Base-by-base conservation (phyloP, 2,888 invertebrate genomes). In the Tuberolachnus salignus region DNA sequence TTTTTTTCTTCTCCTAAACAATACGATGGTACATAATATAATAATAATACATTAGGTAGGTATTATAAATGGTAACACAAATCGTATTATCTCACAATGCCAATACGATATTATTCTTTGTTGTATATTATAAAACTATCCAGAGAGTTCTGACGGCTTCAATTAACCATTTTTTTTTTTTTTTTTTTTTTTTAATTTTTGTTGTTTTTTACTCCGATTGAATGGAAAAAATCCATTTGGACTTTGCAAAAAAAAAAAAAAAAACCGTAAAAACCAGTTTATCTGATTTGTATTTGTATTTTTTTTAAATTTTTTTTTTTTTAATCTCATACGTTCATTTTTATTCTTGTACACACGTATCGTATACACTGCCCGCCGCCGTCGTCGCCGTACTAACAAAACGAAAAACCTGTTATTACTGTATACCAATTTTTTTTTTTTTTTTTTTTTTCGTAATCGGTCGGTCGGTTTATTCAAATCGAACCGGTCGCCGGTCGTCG, bases 401-500 rank as follows among this genome's bases (percentile, higher is more conserved):
- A 69, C 10, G 14, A 42, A 55, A 69, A 69, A 69, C 67, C 67
- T 51, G 67, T 69, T 69, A 69, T 69, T 53, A 69, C 51, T 23
- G 34, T 69, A 69, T 53, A 53, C 44, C 14, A 59, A 34, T 11
- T 59, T 57, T 51, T 67, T 34, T 53, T 72, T 73, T 49, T 42
- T 10, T 42, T 63, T 73, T 44, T 42, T 53, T 53, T 14, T 16
- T 44, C 51, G 2, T 44, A 53, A 72, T 74, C 44, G 53, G 73
- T 71, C 51, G 21, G 49, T 59, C 16, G 46, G 64, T 67, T 67
- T 53, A 75, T 75, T 67, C 21, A 75, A 75, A 75, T 67, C 49
- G 75, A 75, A 75, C 75, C 66, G 75, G 75, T 75, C 75, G 66
- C 59, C 44, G 21, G 34, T 63, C 51, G 73, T 26, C 61, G 19